phyloP scores from a whole-genome alignment of 2,888 invertebrate species.

The Netelia virgata region DNA sequence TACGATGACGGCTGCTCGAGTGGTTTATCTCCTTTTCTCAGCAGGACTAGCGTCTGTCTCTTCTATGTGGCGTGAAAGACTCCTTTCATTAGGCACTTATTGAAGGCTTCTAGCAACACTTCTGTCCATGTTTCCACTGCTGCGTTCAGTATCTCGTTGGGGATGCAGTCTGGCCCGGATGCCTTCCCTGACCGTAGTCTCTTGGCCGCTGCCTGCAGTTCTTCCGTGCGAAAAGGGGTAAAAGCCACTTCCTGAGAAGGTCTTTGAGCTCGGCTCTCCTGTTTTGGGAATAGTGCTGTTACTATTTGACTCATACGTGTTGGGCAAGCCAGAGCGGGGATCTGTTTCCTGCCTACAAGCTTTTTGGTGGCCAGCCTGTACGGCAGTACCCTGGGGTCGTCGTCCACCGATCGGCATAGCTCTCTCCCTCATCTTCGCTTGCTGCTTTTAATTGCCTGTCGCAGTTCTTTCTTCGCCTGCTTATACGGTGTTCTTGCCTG shows the following conservation, averaged over 20 bases:
- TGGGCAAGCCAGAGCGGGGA: conserved; percentile 60
- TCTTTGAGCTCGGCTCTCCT: neutral
- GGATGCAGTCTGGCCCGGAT: conserved; percentile 9
- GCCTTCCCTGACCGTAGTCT: conserved; percentile 10
- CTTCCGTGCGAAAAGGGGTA: neutral
- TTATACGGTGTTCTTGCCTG: conserved; percentile 40
- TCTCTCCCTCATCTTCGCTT: conserved; percentile 52
- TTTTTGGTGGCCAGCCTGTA: conserved; percentile 63
- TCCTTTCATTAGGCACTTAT: conserved; percentile 18
- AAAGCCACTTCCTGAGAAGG: neutral
- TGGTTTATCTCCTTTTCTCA: conserved; percentile 28
- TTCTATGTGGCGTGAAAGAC: conserved; percentile 30
- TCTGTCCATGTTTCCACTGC: conserved; percentile 21
- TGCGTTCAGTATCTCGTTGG: neutral
- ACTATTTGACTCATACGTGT: conserved; percentile 64
- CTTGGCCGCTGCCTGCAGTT: conserved; percentile 13
- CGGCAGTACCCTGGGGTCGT: conserved; percentile 63
- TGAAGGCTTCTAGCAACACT: conserved; percentile 19
- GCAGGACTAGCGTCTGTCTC: conserved; percentile 19
- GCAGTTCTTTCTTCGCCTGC: conserved; percentile 30
- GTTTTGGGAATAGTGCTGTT: conserved; percentile 52
- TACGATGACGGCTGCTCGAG: conserved; percentile 33
- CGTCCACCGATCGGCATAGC: conserved; percentile 53
- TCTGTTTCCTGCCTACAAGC: conserved; percentile 48
- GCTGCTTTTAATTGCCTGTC: conserved; percentile 50